A percentile compares a stretch with the other conserved stretches of the same genome.
Conservation (phyloP, 2,888 invertebrate genomes). For the Hirtodrosophila alboralis region DNA sequence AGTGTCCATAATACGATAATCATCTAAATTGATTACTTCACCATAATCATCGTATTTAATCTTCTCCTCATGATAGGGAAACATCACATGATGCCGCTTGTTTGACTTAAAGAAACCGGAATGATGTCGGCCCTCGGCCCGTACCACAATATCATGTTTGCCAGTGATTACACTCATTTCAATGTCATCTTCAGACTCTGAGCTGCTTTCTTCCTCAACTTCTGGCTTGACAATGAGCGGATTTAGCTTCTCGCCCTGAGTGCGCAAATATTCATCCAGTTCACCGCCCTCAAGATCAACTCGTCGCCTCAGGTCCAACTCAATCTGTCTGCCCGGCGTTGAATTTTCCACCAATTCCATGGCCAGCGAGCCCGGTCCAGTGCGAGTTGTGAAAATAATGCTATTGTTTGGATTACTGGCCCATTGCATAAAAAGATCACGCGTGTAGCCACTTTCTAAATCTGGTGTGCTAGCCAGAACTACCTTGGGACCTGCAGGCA, state of each 20-base stretch:
- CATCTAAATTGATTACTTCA: slow-evolving; percentile 96
- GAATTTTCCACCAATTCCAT: slow-evolving; percentile 91
- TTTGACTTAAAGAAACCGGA: slow-evolving; percentile 94
- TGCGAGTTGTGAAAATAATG: slow-evolving; percentile 95
- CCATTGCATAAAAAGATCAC: slow-evolving; percentile 98
- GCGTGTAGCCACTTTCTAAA: slow-evolving; percentile 96
- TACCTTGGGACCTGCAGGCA: slow-evolving; percentile 94
- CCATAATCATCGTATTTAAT: slow-evolving; percentile 98
- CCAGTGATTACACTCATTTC: slow-evolving; percentile 94
- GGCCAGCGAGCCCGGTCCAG: slow-evolving; percentile 92
- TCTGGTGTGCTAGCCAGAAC: slow-evolving; percentile 98
- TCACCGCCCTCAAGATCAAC: slow-evolving; percentile 91
- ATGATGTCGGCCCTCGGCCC: slow-evolving; percentile 88
- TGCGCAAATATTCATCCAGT: slow-evolving; percentile 90
- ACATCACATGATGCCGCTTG: slow-evolving; percentile 98
- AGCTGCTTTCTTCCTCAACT: slow-evolving; percentile 88
- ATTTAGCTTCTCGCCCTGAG: slow-evolving; percentile 86
- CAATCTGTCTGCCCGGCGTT: slow-evolving; percentile 88
- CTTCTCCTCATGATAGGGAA: slow-evolving; percentile 96
- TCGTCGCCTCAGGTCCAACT: slow-evolving; percentile 88
- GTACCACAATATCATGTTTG: slow-evolving; percentile 95
- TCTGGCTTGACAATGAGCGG: slow-evolving; percentile 85
- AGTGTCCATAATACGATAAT: slow-evolving; percentile 93
- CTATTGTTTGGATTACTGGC: slow-evolving; percentile 95
- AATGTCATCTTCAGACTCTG: slow-evolving; percentile 92